Conservation (phyloP, 2,113 vertebrate genomes). For the Lepisosteus osseus region DNA sequence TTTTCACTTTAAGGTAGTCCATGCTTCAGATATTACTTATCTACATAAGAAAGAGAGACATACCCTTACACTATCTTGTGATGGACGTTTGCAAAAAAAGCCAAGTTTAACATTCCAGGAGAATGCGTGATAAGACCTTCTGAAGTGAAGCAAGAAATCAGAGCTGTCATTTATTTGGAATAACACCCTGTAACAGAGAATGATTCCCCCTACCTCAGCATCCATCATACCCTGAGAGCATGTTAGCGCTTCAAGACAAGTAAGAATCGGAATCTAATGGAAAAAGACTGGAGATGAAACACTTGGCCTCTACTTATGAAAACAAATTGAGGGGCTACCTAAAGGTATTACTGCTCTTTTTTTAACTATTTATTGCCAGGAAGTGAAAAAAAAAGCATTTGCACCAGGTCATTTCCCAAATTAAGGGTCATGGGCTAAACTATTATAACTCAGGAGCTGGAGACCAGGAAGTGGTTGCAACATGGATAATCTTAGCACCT, state of each 20-base stretch:
- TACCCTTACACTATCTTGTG: background rate
- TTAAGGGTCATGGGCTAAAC: background rate
- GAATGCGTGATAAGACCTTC: background rate
- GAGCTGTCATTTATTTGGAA: slow-evolving; percentile 15
- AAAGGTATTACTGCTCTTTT: background rate
- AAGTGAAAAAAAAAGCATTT: too few species aligned
- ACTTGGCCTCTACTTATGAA: background rate
- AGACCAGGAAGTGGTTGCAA: too few species aligned
- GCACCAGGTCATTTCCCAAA: background rate
- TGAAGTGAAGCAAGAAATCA: background rate
- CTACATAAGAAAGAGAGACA: slow-evolving; percentile 16
- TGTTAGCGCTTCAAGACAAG: slow-evolving; percentile 8
- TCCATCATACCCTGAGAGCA: slow-evolving; percentile 7
- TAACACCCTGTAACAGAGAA: slow-evolving; percentile 5
- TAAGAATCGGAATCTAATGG: slow-evolving; percentile 11
- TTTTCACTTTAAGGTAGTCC: slow-evolving; percentile 34
- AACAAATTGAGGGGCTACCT: background rate
- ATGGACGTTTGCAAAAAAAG: background rate
- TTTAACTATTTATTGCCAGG: background rate
- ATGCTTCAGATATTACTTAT: slow-evolving; percentile 9
- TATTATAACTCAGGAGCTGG: too few species aligned
- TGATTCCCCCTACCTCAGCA: background rate
- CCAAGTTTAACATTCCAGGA: background rate
- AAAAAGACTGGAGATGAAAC: background rate
- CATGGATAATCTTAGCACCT: too few species aligned